phyloP scores from a whole-genome alignment of 64 coral and sea anemone genomes.

The Actinia equina region DNA sequence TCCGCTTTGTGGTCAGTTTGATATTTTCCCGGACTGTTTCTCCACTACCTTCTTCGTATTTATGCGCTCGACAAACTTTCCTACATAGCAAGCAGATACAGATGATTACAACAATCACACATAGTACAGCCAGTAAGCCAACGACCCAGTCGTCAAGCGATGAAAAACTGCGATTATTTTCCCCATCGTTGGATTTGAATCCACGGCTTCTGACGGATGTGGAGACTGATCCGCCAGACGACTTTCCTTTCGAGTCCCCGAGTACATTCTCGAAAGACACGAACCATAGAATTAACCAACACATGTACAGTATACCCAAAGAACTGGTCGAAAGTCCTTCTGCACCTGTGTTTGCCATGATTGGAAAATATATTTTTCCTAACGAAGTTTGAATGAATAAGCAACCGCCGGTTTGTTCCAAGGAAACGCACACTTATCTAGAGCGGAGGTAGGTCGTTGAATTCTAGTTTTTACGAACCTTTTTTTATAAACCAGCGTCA shows the following conservation, averaged over 20 bases:
- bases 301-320: background rate
- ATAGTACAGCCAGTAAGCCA: background rate
- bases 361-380: background rate
- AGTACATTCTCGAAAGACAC: background rate
- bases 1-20: background rate
- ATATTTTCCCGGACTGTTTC: background rate
- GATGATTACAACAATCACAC: background rate
- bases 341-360: background rate
- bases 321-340: background rate
- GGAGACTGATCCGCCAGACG: background rate
- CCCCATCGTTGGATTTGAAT: background rate
- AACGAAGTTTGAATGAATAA: background rate
- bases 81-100: conserved; percentile 1
- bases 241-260: background rate
- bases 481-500: background rate
- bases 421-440: too few species aligned
- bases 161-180: background rate
- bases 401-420: background rate
- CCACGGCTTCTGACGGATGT: background rate
- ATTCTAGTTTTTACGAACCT: background rate
- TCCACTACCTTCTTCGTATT: background rate
- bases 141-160: background rate
- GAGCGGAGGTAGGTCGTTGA: too few species aligned
- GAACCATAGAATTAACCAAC: background rate
- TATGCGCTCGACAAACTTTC: background rate